Conservation (phyloP, 1,140 invertebrate genomes). For the Hyles vespertilio region DNA sequence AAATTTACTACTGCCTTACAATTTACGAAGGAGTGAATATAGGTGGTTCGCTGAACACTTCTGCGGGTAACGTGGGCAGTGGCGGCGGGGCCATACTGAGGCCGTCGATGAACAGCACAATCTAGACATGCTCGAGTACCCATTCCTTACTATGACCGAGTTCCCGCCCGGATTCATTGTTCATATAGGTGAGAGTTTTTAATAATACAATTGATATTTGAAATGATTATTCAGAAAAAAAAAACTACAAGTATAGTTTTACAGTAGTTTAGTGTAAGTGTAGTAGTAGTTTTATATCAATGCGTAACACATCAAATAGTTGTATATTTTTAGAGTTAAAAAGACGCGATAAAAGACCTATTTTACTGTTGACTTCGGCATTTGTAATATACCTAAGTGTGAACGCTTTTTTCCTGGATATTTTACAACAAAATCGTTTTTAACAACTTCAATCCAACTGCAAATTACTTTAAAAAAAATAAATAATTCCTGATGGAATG, state of each 20-base stretch:
- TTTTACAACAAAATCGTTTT: not conserved
- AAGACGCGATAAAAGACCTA: no score
- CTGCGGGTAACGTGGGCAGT: conserved; percentile 44
- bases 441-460: not conserved
- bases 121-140: conserved; percentile 93
- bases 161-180: conserved; percentile 93
- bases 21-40: conserved; percentile 12
- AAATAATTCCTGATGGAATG: no score
- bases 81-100: conserved; percentile 76
- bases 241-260: no score
- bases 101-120: conserved; percentile 80
- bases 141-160: conserved; percentile 94
- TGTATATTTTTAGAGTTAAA: no score
- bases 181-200: conserved; percentile 83
- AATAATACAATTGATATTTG: no score
- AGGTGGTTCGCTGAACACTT: conserved; percentile 83
- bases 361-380: no score
- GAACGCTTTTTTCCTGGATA: no score
- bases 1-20: not conserved
- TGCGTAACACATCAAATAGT: no score
- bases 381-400: no score
- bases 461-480: not conserved
- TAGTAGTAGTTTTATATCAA: no score
- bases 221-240: no score
- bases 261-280: no score